Evolutionary conservation across 2,797 vertebrate species (phyloP), one percentile per base, ranked within the genome.

Genomic region (Artibeus lituratus): DNA sequence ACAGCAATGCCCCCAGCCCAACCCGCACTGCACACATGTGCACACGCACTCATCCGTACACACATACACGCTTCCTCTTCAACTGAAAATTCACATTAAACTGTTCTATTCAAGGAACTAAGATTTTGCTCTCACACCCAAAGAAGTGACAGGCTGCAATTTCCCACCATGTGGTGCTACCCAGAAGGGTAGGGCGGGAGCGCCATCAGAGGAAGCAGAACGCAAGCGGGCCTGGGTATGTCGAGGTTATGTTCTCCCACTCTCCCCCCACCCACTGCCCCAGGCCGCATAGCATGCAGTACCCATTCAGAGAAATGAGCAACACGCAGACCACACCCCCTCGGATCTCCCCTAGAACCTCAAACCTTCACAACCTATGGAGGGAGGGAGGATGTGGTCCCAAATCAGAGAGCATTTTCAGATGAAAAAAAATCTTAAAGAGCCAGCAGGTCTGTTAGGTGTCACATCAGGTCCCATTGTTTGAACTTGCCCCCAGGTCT

Each of bases 51-150:
- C 32, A 65, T 18, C 62, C 62, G 10, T 24, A 84, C 49, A 88
- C 42, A 92, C 32, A 80, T 29, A 72, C 29, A 81, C 21, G 12
- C 67, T 55, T 94, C 26, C 10, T 85, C 57, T 59, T 59, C 9
- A 14, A 91, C 83, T 97, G 91, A 96, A 97, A 98, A 98, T 98
- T 97, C 98, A 98, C 97, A 97, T 97, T 92, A 96, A 98, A 98
- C 97, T 91, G 97, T 97, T 97, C 97, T 97, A 97, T 98, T 98
- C 98, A 95, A 32, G 9, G 96, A 95, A 97, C 87, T 95, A 97
- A 55, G 14, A 96, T 96, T 97, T 91, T 97, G 97, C 91, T 51
- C 94, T 97, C 97, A 97, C 76, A 69, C 98, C 94, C 97, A 69
- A 80, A 96, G 97, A 97, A 97, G 97, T 97, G 98, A 97, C 97